Conservation (phyloP, 92 coral and sea anemone species). For the Bergia puertoricense region DNA sequence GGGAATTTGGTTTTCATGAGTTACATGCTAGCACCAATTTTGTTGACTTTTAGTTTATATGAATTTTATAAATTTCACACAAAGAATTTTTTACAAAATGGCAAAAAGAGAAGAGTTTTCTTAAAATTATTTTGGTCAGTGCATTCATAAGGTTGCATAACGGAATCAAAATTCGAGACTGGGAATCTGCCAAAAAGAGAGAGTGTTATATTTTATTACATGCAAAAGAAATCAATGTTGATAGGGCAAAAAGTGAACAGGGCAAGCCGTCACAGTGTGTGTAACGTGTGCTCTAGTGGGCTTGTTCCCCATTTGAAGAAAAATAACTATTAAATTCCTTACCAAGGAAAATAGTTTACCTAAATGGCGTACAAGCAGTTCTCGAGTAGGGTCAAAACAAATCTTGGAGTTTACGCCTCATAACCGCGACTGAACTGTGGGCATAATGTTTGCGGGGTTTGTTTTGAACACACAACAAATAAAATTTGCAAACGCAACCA, state of each 20-base stretch:
- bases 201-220: too few species aligned
- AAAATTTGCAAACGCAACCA: slow-evolving; percentile 18
- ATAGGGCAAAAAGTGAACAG: too few species aligned
- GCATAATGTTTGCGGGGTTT: slow-evolving; percentile 4
- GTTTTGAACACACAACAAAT: background rate
- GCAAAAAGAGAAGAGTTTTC: background rate
- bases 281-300: background rate
- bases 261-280: background rate
- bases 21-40: too few species aligned
- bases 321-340: background rate
- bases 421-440: slow-evolving; percentile 6
- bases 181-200: background rate
- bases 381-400: background rate
- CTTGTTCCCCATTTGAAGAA: background rate
- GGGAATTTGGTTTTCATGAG: background rate
- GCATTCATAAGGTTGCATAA: background rate
- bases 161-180: background rate
- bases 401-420: background rate
- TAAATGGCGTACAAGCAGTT: background rate
- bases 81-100: too few species aligned
- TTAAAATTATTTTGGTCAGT: background rate
- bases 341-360: background rate
- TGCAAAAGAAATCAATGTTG: background rate
- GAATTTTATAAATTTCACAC: background rate
- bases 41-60: too few species aligned